Conservation (phyloP, 2,797 vertebrate species). For the Myotis pilosus region DNA sequence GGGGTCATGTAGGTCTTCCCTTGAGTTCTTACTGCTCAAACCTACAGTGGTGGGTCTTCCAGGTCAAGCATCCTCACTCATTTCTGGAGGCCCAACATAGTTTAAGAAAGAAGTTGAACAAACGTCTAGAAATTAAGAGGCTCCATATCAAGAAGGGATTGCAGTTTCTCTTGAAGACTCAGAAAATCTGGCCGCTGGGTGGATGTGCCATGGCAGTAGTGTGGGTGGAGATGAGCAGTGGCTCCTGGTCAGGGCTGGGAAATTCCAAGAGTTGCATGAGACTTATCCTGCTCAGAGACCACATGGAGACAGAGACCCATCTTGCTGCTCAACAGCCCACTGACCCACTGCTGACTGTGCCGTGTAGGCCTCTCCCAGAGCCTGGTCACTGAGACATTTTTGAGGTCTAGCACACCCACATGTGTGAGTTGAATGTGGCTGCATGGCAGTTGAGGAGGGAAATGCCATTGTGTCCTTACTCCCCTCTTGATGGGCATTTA, state of each 20-base stretch:
- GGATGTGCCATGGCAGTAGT: background rate
- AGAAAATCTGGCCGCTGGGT: background rate
- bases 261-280: no score
- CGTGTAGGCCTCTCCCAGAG: accelerated
- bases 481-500: background rate
- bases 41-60: background rate
- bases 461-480: accelerated
- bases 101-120: background rate
- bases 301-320: accelerated
- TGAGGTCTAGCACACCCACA: background rate
- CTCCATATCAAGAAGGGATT: background rate
- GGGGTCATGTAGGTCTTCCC: accelerated
- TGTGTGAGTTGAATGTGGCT: background rate
- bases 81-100: background rate
- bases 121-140: background rate
- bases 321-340: accelerated
- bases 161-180: background rate
- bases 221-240: background rate
- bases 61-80: no score
- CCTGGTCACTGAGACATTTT: accelerated
- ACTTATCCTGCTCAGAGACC: background rate
- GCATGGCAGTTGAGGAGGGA: accelerated
- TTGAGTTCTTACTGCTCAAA: background rate
- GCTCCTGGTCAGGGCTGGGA: accelerated
- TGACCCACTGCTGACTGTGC: no score